Evolutionary conservation across 2,797 vertebrate genomes (phyloP), one percentile per base, ranked within the genome.

Genomic region (Lithobates pipiens): DNA sequence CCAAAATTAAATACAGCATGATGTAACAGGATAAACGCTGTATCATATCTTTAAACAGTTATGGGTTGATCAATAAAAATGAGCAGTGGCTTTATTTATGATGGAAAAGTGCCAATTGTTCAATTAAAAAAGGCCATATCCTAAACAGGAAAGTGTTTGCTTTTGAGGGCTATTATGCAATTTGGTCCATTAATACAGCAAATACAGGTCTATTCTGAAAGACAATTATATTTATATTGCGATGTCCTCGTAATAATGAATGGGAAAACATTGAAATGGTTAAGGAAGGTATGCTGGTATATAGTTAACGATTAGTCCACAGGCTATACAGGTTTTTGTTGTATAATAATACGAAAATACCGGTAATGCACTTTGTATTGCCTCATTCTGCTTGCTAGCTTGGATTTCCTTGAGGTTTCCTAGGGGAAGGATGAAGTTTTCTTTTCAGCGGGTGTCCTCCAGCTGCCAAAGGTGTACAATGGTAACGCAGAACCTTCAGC

Each of bases 51-150:
- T 39, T 77, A 36, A 63, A 16, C 23, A 3, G 16, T 54, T 15
- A 13, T 54, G 16, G n/a, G 61, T 68, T 78, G 29, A 65, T 78
- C 77, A 44, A 68, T 46, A 78, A 27, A 25, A 54, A 78, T 78
- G 21, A 67, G 36, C 61, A 42, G 63, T 44, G 27, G 36, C 18
- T 15, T 13, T 68, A 23, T 44, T 42, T 23, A 78, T 78, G 11
- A 63, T 44, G 77, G 77, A 67, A 18, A 10, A 1, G 36, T 3
- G 77, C 77, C 77, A 77, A 42, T 25, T 65, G 61, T 67, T 68
- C 77, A 46, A 25, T 78, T 68, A 44, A 29, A 36, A 36, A 23
- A 67, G n/a, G 8, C 23, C 10, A 65, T 67, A 39, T 44, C 44
- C 39, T 13, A 39, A 78, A 39, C 36, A 10, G 39, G 77, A 68